These are phyloP conservation scores for Limnephilus auricula DNA, from an alignment of 2,888 invertebrate species.

Conservation along the genomic window DNA sequence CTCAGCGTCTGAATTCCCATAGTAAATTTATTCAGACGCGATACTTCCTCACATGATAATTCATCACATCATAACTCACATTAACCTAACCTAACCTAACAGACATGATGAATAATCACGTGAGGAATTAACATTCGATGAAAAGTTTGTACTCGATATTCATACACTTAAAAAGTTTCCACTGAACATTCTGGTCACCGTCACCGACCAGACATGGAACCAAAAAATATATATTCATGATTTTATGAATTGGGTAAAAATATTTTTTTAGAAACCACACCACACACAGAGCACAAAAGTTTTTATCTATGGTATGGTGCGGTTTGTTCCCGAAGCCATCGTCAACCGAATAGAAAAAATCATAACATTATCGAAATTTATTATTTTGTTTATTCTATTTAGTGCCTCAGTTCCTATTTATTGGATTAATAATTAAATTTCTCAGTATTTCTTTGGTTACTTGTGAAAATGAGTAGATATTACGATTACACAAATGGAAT, in stretches of 20 bases:
- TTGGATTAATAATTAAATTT: background rate
- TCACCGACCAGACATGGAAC: too few species aligned
- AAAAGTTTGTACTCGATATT: too few species aligned
- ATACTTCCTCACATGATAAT: too few species aligned
- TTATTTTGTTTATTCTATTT: background rate
- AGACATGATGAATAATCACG: too few species aligned
- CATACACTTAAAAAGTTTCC: too few species aligned
- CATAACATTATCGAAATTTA: slow-evolving; percentile 35
- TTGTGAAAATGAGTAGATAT: slow-evolving; percentile 75
- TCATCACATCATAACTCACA: too few species aligned
- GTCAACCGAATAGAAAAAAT: slow-evolving; percentile 17
- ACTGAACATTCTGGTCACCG: too few species aligned
- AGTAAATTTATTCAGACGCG: too few species aligned
- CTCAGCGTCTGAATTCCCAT: too few species aligned
- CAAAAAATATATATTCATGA: too few species aligned
- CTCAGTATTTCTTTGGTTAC: background rate
- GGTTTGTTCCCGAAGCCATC: slow-evolving; percentile 2
- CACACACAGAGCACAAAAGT: background rate
- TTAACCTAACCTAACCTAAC: too few species aligned
- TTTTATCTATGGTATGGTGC: slow-evolving; percentile 2
- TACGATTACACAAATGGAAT: slow-evolving; percentile 78
- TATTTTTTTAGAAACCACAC: background rate
- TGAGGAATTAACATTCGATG: too few species aligned
- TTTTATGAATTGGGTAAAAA: background rate
- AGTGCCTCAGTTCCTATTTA: background rate